These are phyloP conservation scores for Cyanocitta stelleri DNA, from an alignment of 2,113 vertebrate genomes.

Conservation along the genomic window DNA sequence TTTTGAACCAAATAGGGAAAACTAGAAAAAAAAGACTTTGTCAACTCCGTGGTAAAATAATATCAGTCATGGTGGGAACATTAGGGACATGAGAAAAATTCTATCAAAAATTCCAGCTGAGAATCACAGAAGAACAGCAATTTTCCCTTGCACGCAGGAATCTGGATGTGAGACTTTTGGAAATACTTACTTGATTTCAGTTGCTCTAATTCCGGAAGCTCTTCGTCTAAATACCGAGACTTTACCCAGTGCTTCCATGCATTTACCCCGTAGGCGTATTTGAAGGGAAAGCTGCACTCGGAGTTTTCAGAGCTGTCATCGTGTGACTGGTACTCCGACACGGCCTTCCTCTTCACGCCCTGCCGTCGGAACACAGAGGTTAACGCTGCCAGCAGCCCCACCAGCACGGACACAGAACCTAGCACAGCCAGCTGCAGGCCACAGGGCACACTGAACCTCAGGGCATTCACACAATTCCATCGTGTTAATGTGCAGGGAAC, in stretches of 20 bases:
- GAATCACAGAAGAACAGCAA: background rate
- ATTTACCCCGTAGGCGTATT: constrained; percentile 85
- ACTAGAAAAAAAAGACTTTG: background rate
- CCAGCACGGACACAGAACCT: background rate
- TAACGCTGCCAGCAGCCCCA: background rate
- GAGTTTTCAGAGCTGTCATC: constrained; percentile 72
- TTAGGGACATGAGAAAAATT: background rate
- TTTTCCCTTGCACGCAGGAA: background rate
- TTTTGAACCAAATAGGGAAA: background rate
- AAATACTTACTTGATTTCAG: constrained; percentile 77
- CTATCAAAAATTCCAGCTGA: background rate
- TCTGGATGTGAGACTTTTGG: background rate
- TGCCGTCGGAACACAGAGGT: constrained; percentile 53
- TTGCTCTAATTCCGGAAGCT: constrained; percentile 74
- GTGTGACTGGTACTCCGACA: constrained; percentile 75
- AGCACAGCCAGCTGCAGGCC: background rate
- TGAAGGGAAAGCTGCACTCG: constrained; percentile 84
- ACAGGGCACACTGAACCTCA: background rate
- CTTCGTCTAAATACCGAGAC: constrained; percentile 69
- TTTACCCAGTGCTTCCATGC: constrained; percentile 94
- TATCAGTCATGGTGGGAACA: background rate
- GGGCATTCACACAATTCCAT: background rate
- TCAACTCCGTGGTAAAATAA: background rate
- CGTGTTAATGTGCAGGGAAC: fast-evolving
- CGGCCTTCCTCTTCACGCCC: constrained; percentile 86